Evolutionary conservation across 1,140 invertebrate genomes (phyloP).

Genomic region (Chrysomallon squamiferum): DNA sequence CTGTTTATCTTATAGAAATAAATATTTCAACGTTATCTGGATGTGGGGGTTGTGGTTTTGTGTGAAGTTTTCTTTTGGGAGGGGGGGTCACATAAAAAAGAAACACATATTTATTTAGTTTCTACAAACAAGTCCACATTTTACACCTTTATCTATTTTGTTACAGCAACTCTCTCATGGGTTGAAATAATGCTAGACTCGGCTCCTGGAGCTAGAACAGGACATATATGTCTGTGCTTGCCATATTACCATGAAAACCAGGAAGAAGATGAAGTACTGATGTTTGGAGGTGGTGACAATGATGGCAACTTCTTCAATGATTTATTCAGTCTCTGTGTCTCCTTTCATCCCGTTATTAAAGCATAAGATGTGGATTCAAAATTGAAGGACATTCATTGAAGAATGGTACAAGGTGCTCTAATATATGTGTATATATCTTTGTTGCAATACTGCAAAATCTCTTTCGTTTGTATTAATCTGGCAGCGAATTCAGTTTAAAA

Average conservation of each 20-base stretch:
- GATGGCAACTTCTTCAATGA: conserved; percentile 57
- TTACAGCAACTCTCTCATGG: conserved; percentile 43
- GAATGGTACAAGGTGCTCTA: not conserved
- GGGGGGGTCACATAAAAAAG: no score
- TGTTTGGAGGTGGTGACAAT: conserved; percentile 62
- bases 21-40: no score
- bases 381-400: not conserved
- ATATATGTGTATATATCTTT: no score
- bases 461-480: no score
- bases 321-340: conserved; percentile 48
- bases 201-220: conserved; percentile 42
- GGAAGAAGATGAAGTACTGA: conserved; percentile 55
- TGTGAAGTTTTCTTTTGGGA: no score
- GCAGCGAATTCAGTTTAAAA: no score
- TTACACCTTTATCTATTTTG: no score
- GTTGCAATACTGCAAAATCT: no score
- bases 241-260: conserved; percentile 54
- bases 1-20: no score
- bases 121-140: no score
- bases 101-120: no score
- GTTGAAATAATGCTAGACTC: conserved; percentile 37
- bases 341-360: conserved; percentile 33
- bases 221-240: conserved; percentile 52
- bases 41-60: no score
- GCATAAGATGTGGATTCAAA: not conserved